Evolutionary conservation across 1,140 invertebrate genomes (phyloP), one percentile per base, ranked within the genome.

Genomic region (Caerostris darwini): DNA sequence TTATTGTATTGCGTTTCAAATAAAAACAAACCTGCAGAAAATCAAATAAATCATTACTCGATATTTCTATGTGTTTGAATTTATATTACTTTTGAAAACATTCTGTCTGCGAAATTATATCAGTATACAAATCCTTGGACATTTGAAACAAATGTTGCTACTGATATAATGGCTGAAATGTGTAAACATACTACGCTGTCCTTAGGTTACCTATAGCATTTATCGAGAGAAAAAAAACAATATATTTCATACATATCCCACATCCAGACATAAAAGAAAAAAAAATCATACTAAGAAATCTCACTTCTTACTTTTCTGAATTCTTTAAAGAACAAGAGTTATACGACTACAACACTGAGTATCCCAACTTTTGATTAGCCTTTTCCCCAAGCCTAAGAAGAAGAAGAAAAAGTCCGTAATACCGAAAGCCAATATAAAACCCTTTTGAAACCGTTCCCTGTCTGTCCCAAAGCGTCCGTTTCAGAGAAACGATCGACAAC

Each of bases 371-470:
- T 57, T 59, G 5, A 71, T 82, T 91, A 91, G 34, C 17, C 56
- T 61, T n/a, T n/a, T 10, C 67, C 19, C 14, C 19, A 58, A 6
- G 17, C 56, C n/a, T 58, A 5, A 10, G 14, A 85, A 85, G 57
- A 56, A 14, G 7, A 57, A 85, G 53, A 3, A 56, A 54, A 7
- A 83, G 69, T 12, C 81, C 81, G 61, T 92, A 85, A 92, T 69
- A 67, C 90, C 64, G n/a, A 92, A 85, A 92, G 81, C 56, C 56
- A 92, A 92, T 85, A 92, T 92, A 92, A 92, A 92, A 92, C 90
- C 56, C 81, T 81, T 92, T 92, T 34, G 54, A 85, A 83, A 85
- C 67, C 90, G 34, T 91, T 77, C 54, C 34, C 54, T 91, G 57
- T 77, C 69, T 81, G 54, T 69, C 64, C 89, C 3, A 19, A 90